Evolutionary conservation across 2,888 invertebrate genomes (phyloP).

Genomic region (Papilio elwesi): DNA sequence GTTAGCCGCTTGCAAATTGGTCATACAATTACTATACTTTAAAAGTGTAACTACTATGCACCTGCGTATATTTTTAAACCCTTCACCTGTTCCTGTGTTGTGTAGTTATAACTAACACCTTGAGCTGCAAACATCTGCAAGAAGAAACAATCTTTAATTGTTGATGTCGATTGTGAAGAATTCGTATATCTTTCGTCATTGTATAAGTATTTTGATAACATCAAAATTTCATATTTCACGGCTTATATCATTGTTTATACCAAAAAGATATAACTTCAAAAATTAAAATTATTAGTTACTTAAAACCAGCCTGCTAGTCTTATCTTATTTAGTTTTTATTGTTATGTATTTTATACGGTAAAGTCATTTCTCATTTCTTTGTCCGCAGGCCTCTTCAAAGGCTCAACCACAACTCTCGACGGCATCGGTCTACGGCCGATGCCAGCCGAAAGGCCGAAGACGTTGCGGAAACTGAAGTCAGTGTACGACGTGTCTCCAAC

Average conservation of each 20-base stretch:
- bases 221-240: neutral
- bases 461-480: constrained; percentile 88
- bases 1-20: constrained; percentile 8
- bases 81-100: constrained; percentile 30
- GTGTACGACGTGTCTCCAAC: constrained; percentile 86
- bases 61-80: constrained; percentile 32
- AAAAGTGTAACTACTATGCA: neutral
- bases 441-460: constrained; percentile 89
- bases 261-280: too few relatives aligned
- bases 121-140: neutral
- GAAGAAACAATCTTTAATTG: neutral
- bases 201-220: neutral
- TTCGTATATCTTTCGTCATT: too few relatives aligned
- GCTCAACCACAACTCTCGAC: constrained; percentile 89
- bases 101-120: constrained; percentile 4
- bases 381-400: constrained; percentile 90
- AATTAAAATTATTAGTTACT: too few relatives aligned
- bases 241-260: too few relatives aligned
- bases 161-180: neutral
- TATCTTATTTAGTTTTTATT: too few relatives aligned
- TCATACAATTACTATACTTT: constrained; percentile 3
- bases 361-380: constrained; percentile 48
- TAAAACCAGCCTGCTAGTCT: too few relatives aligned
- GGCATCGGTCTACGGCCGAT: constrained; percentile 85
- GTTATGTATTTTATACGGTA: neutral